phyloP scores from a whole-genome alignment of 2,888 invertebrate species.

The Caenorhabditis virilis region DNA sequence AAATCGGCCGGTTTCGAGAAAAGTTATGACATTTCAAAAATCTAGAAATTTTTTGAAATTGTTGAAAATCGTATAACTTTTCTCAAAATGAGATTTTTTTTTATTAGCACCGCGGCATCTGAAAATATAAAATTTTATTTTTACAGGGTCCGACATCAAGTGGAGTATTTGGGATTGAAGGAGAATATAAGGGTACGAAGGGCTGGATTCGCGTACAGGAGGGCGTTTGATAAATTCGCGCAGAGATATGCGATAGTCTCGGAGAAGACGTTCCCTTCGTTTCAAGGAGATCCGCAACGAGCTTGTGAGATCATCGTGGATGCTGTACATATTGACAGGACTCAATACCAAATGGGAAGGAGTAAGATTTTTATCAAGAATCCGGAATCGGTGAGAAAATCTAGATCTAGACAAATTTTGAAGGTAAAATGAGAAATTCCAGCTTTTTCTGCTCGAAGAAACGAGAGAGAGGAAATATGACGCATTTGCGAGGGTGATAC shows the following conservation, averaged over 20 bases:
- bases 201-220: slow-evolving; percentile 77
- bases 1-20: too few relatives aligned
- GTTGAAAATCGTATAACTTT: too few relatives aligned
- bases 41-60: too few relatives aligned
- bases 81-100: too few relatives aligned
- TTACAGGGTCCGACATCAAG: slow-evolving; percentile 75
- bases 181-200: slow-evolving; percentile 77
- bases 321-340: slow-evolving; percentile 74
- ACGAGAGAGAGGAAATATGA: slow-evolving; percentile 77
- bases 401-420: background rate
- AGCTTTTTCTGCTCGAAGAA: slow-evolving; percentile 78
- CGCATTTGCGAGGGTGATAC: slow-evolving; percentile 75
- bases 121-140: too few relatives aligned
- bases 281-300: slow-evolving; percentile 72
- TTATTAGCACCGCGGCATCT: too few relatives aligned
- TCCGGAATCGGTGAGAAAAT: slow-evolving; percentile 73
- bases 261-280: slow-evolving; percentile 75
- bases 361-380: slow-evolving; percentile 78
- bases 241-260: slow-evolving; percentile 76
- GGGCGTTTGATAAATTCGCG: slow-evolving; percentile 66
- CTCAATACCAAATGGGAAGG: slow-evolving; percentile 76
- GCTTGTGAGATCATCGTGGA: slow-evolving; percentile 74
- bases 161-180: slow-evolving; percentile 77
- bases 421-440: too few relatives aligned
- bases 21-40: too few relatives aligned